Conservation (phyloP, 2,888 invertebrate species). For the Lacanobia wlatinum region DNA sequence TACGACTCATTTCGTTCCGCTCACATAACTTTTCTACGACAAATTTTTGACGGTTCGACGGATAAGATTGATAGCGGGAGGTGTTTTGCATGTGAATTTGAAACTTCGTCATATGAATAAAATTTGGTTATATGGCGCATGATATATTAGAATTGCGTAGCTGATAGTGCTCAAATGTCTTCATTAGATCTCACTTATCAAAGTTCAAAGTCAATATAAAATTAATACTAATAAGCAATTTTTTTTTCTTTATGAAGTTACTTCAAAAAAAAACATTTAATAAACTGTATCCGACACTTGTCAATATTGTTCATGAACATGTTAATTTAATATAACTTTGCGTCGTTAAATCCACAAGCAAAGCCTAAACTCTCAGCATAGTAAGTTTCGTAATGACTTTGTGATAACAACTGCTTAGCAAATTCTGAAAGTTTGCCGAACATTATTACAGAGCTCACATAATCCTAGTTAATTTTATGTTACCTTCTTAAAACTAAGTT, state of each 20-base stretch:
- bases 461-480: slow-evolving; percentile 6
- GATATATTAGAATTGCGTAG: not conserved
- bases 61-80: slow-evolving; percentile 4
- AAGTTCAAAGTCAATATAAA: not conserved
- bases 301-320: slow-evolving; percentile 1
- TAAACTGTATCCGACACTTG: slow-evolving; percentile 7
- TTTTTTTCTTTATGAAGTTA: not conserved
- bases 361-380: not conserved
- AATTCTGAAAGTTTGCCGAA: slow-evolving; percentile 26
- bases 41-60: slow-evolving; percentile 6
- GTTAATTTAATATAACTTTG: slow-evolving; percentile 7
- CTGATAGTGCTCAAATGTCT: not conserved
- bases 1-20: slow-evolving; percentile 24
- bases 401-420: slow-evolving; percentile 17
- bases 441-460: slow-evolving; percentile 13
- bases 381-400: slow-evolving; percentile 18
- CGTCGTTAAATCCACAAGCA: not conserved
- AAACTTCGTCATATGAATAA: not conserved
- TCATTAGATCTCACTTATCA: not conserved
- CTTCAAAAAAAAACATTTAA: not conserved
- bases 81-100: not conserved
- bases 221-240: not conserved
- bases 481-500: slow-evolving; percentile 16
- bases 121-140: not conserved
- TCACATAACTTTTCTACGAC: not conserved